Evolutionary conservation across 92 coral and sea anemone genomes (phyloP).

Genomic region (Diadumene lineata): DNA sequence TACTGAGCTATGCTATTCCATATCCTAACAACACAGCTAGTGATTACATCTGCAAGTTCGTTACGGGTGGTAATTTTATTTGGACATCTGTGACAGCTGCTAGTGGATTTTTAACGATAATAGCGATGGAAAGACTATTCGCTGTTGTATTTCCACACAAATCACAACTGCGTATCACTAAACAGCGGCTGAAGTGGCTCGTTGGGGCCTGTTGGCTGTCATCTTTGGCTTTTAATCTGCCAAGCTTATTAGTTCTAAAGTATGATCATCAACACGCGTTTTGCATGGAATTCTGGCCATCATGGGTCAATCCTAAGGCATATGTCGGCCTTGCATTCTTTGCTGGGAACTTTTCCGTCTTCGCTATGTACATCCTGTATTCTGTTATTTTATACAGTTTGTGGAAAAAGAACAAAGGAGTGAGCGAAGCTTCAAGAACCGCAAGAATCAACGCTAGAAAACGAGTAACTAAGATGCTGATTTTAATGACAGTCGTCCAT

Average conservation of each 20-base stretch:
- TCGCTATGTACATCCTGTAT: slow-evolving; percentile 57
- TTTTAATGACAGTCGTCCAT: slow-evolving; percentile 60
- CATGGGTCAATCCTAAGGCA: slow-evolving; percentile 40
- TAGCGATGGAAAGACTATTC: slow-evolving; percentile 65
- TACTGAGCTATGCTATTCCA: slow-evolving; percentile 33
- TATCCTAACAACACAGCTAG: slow-evolving; percentile 33
- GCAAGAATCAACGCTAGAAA: slow-evolving; percentile 74
- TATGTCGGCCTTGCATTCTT: slow-evolving; percentile 64
- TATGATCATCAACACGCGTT: slow-evolving; percentile 45
- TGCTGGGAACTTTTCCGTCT: slow-evolving; percentile 51
- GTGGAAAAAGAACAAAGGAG: slow-evolving; percentile 53
- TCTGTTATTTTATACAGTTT: slow-evolving; percentile 51
- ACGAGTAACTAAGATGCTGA: slow-evolving; percentile 66
- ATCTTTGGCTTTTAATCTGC: slow-evolving; percentile 49
- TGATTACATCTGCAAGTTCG: slow-evolving; percentile 55
- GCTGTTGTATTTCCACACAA: slow-evolving; percentile 68
- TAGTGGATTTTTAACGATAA: slow-evolving; percentile 65
- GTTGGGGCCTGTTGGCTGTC: slow-evolving; percentile 62
- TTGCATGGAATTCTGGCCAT: slow-evolving; percentile 65
- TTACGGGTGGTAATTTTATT: slow-evolving; percentile 71
- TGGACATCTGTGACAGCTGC: slow-evolving; percentile 71
- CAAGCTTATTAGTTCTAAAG: slow-evolving; percentile 57
- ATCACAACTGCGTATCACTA: slow-evolving; percentile 49
- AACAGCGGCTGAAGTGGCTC: slow-evolving; percentile 39
- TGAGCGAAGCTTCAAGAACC: slow-evolving; percentile 50